A percentile compares a stretch with the other conserved stretches of the same genome.
These are phyloP conservation scores for Batillaria attramentaria DNA, from an alignment of 1,140 invertebrate genomes.

Conservation along the genomic window DNA sequence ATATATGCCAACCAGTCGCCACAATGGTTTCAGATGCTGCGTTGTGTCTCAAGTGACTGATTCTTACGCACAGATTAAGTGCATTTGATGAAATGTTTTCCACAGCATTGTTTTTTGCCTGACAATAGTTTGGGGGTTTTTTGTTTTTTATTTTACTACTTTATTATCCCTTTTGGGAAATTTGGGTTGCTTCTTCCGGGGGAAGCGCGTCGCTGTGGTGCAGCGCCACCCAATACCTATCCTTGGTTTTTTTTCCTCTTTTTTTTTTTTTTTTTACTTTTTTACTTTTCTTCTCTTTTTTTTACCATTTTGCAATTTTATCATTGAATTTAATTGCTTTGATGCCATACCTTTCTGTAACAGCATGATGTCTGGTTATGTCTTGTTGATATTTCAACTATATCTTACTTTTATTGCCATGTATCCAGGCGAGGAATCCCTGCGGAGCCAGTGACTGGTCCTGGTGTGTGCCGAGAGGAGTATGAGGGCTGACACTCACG, in stretches of 20 bases:
- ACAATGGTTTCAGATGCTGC: too few relatives aligned
- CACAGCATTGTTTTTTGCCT: not conserved
- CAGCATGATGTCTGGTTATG: too few relatives aligned
- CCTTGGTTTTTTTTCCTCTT: not conserved
- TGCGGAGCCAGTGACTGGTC: constrained; percentile 62
- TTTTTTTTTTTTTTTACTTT: not conserved
- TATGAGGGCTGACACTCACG: constrained; percentile 25
- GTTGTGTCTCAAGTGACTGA: too few relatives aligned
- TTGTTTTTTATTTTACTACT: not conserved
- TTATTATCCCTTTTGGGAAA: too few relatives aligned
- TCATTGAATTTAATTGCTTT: not conserved
- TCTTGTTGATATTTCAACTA: not conserved
- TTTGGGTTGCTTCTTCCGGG: too few relatives aligned
- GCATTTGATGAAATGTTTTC: too few relatives aligned
- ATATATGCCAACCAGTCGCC: not conserved
- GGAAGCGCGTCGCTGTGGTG: too few relatives aligned
- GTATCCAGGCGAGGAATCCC: constrained; percentile 60
- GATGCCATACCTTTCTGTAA: not conserved
- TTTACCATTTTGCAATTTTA: not conserved
- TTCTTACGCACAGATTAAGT: too few relatives aligned
- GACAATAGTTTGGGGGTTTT: not conserved
- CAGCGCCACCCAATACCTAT: too few relatives aligned
- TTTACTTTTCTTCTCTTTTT: not conserved
- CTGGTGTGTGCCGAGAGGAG: constrained; percentile 57
- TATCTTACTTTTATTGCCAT: constrained; percentile 17